Evolutionary conservation across 2,888 invertebrate genomes (phyloP), one percentile per base, ranked within the genome.

Genomic region (Lymantria monacha): DNA sequence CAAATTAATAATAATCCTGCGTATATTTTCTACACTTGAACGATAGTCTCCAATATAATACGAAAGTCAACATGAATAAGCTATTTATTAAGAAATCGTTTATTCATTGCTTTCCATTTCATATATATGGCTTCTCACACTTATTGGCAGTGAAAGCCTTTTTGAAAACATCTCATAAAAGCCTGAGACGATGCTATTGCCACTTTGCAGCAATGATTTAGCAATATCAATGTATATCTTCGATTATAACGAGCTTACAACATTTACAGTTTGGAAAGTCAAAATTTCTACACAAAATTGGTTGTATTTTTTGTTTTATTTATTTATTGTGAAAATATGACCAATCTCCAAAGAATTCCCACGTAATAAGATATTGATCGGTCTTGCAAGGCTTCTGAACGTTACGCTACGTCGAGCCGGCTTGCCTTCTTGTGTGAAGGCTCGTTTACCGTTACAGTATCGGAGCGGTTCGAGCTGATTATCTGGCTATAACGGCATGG

Each of bases 291-390:
- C 42, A 46, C 46, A 49, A 50, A 55, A 50, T 48, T 40, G 46
- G 52, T 42, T 40, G 7, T 49, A 49, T 52, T 54, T 36, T 57
- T 48, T 44, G 51, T 48, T 57, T 56, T 53, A 49, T 10, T 44
- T 52, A 54, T 64, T 52, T 60, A 49, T 71, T 69, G 45, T 49
- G 57, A 65, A n/a, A 60, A 60, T 59, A 59, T 60, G 58, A 51
- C 54, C 51, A 58, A 63, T 59, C 55, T 50, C 53, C 56, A 59
- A 44, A 63, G 50, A 64, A 69, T 76, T 81, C 79, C 70, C 79
- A 81, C 74, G 86, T 81, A 73, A 87, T 70, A 72, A 68, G 81
- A 85, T 85, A 86, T 85, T 80, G 87, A 85, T 81, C 76, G 80
- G 72, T 61, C 71, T 87, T 85, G 79, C 79, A 79, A 79, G 88